Evolutionary conservation across 2,113 vertebrate genomes (phyloP), one percentile per base, ranked within the genome.

Genomic region (Sterna hirundo): DNA sequence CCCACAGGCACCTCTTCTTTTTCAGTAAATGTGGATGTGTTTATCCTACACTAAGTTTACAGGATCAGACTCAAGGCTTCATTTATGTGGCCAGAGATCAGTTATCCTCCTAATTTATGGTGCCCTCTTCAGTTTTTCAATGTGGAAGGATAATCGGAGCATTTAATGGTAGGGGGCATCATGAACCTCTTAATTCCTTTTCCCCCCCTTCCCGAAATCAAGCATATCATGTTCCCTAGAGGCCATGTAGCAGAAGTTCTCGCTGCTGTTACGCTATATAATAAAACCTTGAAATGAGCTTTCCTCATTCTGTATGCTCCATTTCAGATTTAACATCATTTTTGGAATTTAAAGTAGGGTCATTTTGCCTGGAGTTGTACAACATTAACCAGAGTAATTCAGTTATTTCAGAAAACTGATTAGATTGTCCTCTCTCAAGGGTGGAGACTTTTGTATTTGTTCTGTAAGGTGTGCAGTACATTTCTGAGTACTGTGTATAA

Each of bases 361-460:
- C 93, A 85, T 95, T 97, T 95, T 96, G 94, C 89, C 84, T 96
- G 89, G 93, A 96, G 94, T 97, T 95, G 95, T 91, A 90, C 93
- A 94, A 87, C 87, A 62, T 96, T 95, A 95, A 90, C 87, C 68
- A 42, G 51, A 91, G 83, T 88, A 97, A 97, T 95, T 95, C 62
- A 62, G 89, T 96, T 96, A 94, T 95, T 97, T 93, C 54, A 89
- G 89, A 93, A 94, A 96, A 85, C 91, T 76, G 93, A 96, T 96
- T 97, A 95, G 91, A 95, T 96, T 95, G 95, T 95, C 94, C 82
- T 94, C 60, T 95, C 81, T 94, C 78, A 90, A 95, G 96, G 96
- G 93, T 94, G 95, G 91, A 94, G 86, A 81, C 58, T 94, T 94
- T 74, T 44, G 70, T 97, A 20, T 94, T 96, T 97, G 84, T 55